Evolutionary conservation across 2,113 vertebrate species (phyloP), one percentile per base, ranked within the genome.

Genomic region (Empidonax alnorum): DNA sequence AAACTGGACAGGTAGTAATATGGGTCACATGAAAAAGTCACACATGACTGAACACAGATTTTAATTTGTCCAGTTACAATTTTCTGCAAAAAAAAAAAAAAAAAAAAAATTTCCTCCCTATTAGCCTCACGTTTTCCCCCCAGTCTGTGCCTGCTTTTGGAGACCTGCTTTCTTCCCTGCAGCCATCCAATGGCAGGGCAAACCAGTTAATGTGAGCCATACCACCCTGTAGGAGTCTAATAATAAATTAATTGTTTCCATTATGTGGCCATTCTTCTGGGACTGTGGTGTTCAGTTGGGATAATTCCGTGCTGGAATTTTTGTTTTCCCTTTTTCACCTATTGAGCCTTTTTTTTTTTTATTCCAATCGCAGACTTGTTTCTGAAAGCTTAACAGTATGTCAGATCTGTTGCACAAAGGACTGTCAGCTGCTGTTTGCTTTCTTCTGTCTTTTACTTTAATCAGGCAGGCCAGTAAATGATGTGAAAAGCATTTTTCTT

Each of bases 401-500:
- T 82, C 90, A 95, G 3, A 49, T 94, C 39, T 81, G 62, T 84
- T 79, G 56, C 68, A 95, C 85, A 94, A 92, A 92, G 83, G 20
- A 30, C 80, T 79, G 80, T 92, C 96, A 95, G 88, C 88, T 87
- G 83, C 90, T 82, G 69, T 86, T 92, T 84, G 86, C 83, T 92
- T 90, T 92, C 68, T 89, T 74, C 78, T 77, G 55, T 62, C 85
- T 89, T 80, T 77, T 80, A 28, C 82, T 95, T 96, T 90, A 90
- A 84, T 96, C 83, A 81, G 82, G 27, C 80, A 74, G 85, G 83
- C 65, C 72, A 62, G 31, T 85, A 95, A 84, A 67, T 77, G 75
- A 94, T 84, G 87, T 92, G 88, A 90, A 93, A 93, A 90, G 73
- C 88, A 53, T 94, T 96, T 94, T 95, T 62, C 73, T 90, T 89